Percentiles rank a stretch among this genome's conserved stretches.
Conservation (phyloP, 2,888 invertebrate species). For the Taenaris catops region DNA sequence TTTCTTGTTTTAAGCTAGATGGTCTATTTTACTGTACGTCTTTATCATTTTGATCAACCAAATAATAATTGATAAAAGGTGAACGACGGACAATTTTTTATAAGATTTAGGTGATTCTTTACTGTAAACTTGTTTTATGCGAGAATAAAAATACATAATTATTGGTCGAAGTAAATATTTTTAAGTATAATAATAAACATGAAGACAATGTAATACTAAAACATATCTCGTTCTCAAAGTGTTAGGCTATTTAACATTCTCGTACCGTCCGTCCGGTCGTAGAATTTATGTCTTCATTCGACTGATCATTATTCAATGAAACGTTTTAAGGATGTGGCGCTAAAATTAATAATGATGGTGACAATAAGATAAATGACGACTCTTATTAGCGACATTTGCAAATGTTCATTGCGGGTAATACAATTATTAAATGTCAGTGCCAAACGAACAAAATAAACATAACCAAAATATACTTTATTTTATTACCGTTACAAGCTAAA, state of each 20-base stretch:
- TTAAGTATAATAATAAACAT: no score
- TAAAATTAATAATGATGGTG: constrained; percentile 15
- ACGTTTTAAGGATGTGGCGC: constrained; percentile 15
- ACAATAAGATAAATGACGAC: constrained; percentile 14
- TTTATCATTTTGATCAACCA: no score
- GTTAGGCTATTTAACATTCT: constrained; percentile 44
- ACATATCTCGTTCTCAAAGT: constrained; percentile 32
- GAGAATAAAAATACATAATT: no score
- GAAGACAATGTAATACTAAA: constrained; percentile 45
- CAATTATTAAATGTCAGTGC: constrained; percentile 13
- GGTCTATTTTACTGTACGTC: no score
- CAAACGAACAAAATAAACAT: neutral
- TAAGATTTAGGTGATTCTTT: no score
- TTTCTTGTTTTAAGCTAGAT: no score
- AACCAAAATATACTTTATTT: no score
- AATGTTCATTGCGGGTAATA: constrained; percentile 16
- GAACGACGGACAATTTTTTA: no score
- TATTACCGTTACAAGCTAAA: no score
- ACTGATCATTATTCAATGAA: constrained; percentile 18
- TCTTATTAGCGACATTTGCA: constrained; percentile 17
- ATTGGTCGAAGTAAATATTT: no score
- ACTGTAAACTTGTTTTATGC: no score
- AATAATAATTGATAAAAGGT: no score
- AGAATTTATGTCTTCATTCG: constrained; percentile 29
- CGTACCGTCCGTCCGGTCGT: constrained; percentile 30